phyloP scores from a whole-genome alignment of 2,113 vertebrate species.

The Haplotaxodon microlepis region DNA sequence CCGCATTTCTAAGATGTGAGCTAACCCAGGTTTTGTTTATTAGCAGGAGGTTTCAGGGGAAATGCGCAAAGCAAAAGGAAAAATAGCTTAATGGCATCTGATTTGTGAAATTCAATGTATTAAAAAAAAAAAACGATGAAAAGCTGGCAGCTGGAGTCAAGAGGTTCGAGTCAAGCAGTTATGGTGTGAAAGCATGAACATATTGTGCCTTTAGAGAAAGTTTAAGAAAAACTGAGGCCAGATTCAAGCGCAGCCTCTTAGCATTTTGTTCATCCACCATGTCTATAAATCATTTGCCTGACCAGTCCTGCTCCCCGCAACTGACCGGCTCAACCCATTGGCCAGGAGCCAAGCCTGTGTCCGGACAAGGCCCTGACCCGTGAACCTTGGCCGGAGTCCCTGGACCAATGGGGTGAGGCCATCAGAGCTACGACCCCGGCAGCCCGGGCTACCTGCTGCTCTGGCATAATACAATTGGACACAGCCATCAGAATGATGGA shows the following conservation, averaged over 20 bases:
- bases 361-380: constrained; percentile 81
- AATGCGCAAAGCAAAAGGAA: constrained; percentile 35
- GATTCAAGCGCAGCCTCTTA: constrained; percentile 46
- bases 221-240: constrained; percentile 22
- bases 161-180: background rate
- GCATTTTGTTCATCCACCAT: constrained; percentile 42
- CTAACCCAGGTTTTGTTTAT: constrained; percentile 50
- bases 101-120: constrained; percentile 17
- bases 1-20: constrained; percentile 39
- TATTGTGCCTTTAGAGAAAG: constrained; percentile 40
- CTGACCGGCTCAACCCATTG: constrained; percentile 70
- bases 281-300: constrained; percentile 73
- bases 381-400: constrained; percentile 73
- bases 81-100: constrained; percentile 5
- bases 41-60: constrained; percentile 30
- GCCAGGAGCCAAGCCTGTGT: constrained; percentile 77
- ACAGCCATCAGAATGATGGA: constrained; percentile 88
- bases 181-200: constrained; percentile 33
- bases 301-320: constrained; percentile 72
- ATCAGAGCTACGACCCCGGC: constrained; percentile 68
- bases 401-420: constrained; percentile 74
- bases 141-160: background rate
- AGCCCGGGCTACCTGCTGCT: constrained; percentile 94
- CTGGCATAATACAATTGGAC: constrained; percentile 84
- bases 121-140: background rate